Evolutionary conservation across 2,113 vertebrate genomes (phyloP).

Genomic region (Amazona vittata): DNA sequence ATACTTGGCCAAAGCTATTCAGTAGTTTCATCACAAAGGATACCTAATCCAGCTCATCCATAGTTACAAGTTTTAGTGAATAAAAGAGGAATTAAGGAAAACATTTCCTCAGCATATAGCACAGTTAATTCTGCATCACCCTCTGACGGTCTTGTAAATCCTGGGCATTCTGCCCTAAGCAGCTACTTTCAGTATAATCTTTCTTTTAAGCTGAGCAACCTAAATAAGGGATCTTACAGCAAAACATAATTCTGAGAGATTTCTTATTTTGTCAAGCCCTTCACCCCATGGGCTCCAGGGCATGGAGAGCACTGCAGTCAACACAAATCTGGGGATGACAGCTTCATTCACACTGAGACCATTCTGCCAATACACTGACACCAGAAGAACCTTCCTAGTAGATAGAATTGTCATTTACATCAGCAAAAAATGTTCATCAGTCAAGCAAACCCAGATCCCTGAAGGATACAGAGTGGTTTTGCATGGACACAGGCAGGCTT

Average conservation of each 20-base stretch:
- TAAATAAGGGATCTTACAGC: not conserved
- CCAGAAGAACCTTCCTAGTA: not conserved
- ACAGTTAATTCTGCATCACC: not conserved
- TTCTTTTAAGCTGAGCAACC: not conserved
- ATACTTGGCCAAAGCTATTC: not conserved
- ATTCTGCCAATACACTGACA: not conserved
- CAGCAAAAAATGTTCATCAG: fast-evolving
- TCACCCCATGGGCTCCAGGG: not conserved
- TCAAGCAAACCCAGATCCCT: not conserved
- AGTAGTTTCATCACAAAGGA: not conserved
- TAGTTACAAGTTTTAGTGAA: not conserved
- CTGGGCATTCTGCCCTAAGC: not conserved
- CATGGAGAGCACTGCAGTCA: not conserved
- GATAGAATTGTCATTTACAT: not conserved
- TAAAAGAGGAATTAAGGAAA: not conserved
- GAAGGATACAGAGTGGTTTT: fast-evolving
- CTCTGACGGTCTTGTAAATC: not conserved
- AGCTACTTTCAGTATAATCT: not conserved
- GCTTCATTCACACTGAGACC: not conserved
- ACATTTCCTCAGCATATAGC: not conserved
- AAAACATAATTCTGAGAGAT: not conserved
- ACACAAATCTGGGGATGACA: not conserved
- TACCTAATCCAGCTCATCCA: not conserved
- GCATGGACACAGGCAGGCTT: not conserved
- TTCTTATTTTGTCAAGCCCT: not conserved